phyloP scores from a whole-genome alignment of 2,113 vertebrate species.

The Salvelinus namaycush region DNA sequence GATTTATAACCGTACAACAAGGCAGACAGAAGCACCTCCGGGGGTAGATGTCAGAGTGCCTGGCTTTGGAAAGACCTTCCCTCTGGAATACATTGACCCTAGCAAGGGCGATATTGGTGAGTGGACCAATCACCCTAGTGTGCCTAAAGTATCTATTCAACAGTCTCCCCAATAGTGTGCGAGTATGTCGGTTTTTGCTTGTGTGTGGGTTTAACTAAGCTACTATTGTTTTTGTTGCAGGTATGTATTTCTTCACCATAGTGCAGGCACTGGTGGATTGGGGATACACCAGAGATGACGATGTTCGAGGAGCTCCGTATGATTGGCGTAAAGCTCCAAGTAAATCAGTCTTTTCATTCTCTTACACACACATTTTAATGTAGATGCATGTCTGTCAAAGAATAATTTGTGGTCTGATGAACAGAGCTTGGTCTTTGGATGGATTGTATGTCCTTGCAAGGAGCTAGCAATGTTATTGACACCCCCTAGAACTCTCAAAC shows the following conservation, averaged over 20 bases:
- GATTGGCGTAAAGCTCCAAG: conserved; percentile 98
- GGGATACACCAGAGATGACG: conserved; percentile 88
- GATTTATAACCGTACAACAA: conserved; percentile 88
- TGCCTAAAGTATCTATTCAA: not conserved
- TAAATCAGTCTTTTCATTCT: conserved; percentile 61
- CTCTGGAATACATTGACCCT: conserved; percentile 94
- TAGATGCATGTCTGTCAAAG: no score
- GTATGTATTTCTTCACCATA: conserved; percentile 92
- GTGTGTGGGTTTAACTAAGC: conserved; percentile 48
- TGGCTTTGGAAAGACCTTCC: conserved; percentile 88
- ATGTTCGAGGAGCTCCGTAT: conserved; percentile 92
- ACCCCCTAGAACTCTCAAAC: no score
- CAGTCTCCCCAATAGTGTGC: not conserved
- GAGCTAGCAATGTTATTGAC: not conserved
- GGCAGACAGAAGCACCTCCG: conserved; percentile 78
- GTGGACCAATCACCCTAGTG: conserved; percentile 29
- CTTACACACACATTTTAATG: no score
- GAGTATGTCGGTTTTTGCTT: conserved; percentile 61
- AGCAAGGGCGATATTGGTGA: conserved; percentile 88
- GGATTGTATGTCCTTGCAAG: no score
- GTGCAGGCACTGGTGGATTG: conserved; percentile 87
- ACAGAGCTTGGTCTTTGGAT: not conserved
- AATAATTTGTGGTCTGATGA: no score
- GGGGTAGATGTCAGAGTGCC: conserved; percentile 90
- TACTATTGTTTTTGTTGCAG: conserved; percentile 64